Evolutionary conservation across 2,113 vertebrate species (phyloP), one percentile per base, ranked within the genome.

Genomic region (Myotis davidii): DNA sequence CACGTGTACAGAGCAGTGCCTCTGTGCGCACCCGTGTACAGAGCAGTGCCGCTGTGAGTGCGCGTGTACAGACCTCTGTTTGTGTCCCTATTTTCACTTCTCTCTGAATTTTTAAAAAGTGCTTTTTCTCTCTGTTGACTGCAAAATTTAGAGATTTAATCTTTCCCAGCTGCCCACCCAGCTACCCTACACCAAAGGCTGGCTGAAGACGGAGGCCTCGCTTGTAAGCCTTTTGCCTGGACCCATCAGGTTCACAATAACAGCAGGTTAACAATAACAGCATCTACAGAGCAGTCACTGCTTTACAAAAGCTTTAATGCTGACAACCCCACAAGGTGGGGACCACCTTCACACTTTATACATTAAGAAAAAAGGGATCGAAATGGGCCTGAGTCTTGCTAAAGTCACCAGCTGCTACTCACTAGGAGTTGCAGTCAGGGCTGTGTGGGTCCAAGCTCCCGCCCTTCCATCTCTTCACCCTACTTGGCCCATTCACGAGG

Each of bases 61-160:
- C 1, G 12, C 0, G 5, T 6, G 0, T 4, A 14, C 21, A 59
- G 6, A 13, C 52, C 52, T 27, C 23, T 3, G 10, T 54, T 48
- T 23, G 29, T 18, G 32, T 45, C 37, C 2, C 20, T 74, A 20
- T 21, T 54, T 73, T 74, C 54, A 23, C 64, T 64, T 79, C 45
- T 48, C 29, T 86, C 18, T 25, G 10, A n/a, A 21, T 76, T 27
- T 39, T 29, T 34, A 29, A 5, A 67, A 81, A 81, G 59, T 9
- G 17, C 50, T 61, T 11, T 34, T 70, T 48, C 45, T 54, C 39
- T 76, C 23, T 86, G 14, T 18, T 77, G 34, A 78, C 77, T 74
- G 32, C 25, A 61, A 79, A 39, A 83, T 56, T 42, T n/a, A 77
- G 16, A 86, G 25, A 56, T 29, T 0, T 25, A 34, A 59, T 37